Evolutionary conservation across 2,113 vertebrate species (phyloP).

Genomic region (Actinemys pallida): DNA sequence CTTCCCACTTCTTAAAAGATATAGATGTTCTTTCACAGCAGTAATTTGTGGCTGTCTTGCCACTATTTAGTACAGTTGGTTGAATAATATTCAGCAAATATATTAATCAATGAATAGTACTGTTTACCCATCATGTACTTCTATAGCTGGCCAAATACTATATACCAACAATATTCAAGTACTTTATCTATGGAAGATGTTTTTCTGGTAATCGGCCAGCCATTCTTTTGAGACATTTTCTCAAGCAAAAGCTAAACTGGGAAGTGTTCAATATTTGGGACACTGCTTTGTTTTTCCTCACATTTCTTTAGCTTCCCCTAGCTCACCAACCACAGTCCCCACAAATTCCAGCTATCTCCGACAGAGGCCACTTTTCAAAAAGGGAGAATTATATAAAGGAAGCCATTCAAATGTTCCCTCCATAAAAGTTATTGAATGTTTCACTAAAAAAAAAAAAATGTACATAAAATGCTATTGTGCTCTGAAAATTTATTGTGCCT

Average conservation of each 20-base stretch:
- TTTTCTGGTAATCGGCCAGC: conserved; percentile 44
- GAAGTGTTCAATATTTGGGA: conserved; percentile 9
- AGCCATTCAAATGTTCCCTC: not conserved
- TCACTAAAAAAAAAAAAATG: not conserved
- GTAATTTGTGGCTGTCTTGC: not conserved
- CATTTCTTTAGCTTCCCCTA: conserved; percentile 9
- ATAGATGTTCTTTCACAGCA: not conserved
- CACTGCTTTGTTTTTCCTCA: conserved; percentile 18
- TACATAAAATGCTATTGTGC: not conserved
- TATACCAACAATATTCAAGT: conserved; percentile 21
- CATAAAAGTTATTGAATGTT: not conserved
- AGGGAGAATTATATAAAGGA: not conserved
- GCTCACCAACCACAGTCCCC: not conserved
- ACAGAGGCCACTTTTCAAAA: not conserved
- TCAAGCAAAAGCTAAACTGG: conserved; percentile 24
- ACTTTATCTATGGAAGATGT: conserved; percentile 42
- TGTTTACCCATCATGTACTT: not conserved
- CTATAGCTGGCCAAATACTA: not conserved
- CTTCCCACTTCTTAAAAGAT: not conserved
- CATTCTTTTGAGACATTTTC: not conserved
- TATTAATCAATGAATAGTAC: not conserved
- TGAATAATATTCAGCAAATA: not conserved
- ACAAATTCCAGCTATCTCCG: not conserved
- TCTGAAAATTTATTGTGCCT: not conserved
- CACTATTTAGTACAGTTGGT: not conserved